phyloP scores from a whole-genome alignment of 2,797 vertebrate species.

The Pantherophis alleghaniensis region DNA sequence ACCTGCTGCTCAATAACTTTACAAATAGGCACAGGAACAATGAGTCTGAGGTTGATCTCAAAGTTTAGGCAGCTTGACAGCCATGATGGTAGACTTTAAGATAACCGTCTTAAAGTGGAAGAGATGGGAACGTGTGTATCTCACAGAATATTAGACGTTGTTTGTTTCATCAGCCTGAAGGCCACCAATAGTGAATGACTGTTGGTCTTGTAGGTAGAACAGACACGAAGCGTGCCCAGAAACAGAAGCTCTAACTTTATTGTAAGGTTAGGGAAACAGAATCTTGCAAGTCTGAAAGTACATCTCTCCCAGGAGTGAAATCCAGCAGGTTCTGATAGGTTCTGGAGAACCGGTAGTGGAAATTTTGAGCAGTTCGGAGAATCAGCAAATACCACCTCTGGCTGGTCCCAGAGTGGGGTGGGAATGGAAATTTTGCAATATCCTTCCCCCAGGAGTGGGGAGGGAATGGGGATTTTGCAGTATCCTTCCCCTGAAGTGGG shows the following conservation, averaged over 20 bases:
- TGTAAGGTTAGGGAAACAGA: neutral
- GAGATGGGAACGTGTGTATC: neutral
- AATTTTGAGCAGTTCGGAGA: too few species aligned
- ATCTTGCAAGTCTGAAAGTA: neutral
- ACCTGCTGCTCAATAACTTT: neutral
- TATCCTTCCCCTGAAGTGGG: too few species aligned
- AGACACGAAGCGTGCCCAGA: neutral
- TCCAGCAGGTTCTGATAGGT: too few species aligned
- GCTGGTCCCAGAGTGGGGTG: neutral
- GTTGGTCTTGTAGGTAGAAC: neutral
- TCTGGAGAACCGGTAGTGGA: too few species aligned
- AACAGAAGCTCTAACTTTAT: neutral
- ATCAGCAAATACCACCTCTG: too few species aligned
- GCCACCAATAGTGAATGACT: neutral
- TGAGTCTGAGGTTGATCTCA: neutral
- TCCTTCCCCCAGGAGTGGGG: too few species aligned
- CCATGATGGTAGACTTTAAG: neutral
- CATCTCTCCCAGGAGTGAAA: neutral
- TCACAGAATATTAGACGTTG: neutral
- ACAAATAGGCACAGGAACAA: neutral
- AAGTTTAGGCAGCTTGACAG: neutral
- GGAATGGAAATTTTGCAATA: too few species aligned
- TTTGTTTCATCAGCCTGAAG: neutral
- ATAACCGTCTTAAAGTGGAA: neutral
- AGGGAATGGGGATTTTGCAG: too few species aligned